A percentile compares a stretch with the other conserved stretches of the same genome.
phyloP scores from a whole-genome alignment of 1,140 invertebrate genomes.

The Lordiphosa mommai region DNA sequence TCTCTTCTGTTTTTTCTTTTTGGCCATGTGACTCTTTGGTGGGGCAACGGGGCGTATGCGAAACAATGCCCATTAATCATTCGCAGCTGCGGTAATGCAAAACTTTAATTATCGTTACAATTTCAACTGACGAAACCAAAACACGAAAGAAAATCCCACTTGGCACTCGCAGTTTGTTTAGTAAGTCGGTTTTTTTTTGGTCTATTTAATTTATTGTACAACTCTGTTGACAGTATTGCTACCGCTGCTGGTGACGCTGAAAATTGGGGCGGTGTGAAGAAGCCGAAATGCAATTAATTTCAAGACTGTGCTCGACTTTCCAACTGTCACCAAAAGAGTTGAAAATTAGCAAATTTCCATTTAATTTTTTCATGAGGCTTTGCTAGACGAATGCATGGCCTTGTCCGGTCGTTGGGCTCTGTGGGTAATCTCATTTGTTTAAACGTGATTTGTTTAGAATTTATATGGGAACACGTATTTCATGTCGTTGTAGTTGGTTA shows the following conservation, averaged over 20 bases:
- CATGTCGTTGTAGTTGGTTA: slow-evolving; percentile 20
- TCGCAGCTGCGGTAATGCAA: slow-evolving; percentile 40
- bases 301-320: slow-evolving; percentile 24
- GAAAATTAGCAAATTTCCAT: slow-evolving; percentile 5
- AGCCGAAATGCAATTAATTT: slow-evolving; percentile 18
- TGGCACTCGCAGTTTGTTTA: neutral
- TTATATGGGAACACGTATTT: slow-evolving; percentile 47
- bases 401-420: slow-evolving; percentile 31
- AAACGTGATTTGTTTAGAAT: slow-evolving; percentile 62
- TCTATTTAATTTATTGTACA: slow-evolving; percentile 60
- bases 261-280: slow-evolving; percentile 6
- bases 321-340: slow-evolving; percentile 33
- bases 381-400: slow-evolving; percentile 35
- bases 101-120: slow-evolving; percentile 65
- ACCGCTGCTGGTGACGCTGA: neutral
- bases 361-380: neutral
- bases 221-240: slow-evolving; percentile 12
- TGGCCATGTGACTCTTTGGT: slow-evolving; percentile 4
- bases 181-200: slow-evolving; percentile 27
- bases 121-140: slow-evolving; percentile 57
- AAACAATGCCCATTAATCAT: slow-evolving; percentile 69
- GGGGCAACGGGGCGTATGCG: slow-evolving; percentile 48
- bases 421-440: slow-evolving; percentile 9
- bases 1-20: slow-evolving; percentile 7
- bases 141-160: slow-evolving; percentile 1